These are phyloP conservation scores for Nibea albiflora DNA, from an alignment of 2,113 vertebrate genomes.

Conservation along the genomic window DNA sequence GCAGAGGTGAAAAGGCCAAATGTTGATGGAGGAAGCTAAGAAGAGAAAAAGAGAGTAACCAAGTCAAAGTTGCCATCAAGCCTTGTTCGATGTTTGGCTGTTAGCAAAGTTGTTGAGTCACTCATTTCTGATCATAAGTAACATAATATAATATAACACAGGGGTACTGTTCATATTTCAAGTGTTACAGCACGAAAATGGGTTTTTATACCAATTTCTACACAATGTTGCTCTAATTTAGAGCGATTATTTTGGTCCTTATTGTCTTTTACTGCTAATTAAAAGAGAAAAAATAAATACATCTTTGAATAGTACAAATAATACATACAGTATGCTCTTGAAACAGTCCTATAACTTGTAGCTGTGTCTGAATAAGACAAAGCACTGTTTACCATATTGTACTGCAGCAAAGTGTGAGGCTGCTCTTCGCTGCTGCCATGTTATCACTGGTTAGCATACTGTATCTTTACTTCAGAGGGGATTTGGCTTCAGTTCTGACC, in stretches of 20 bases:
- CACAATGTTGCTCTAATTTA: not conserved
- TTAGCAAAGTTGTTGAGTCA: no score
- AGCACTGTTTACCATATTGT: not conserved
- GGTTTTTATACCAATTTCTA: no score
- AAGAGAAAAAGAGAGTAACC: no score
- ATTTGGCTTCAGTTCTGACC: constrained; percentile 47
- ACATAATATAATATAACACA: no score
- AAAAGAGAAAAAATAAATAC: not conserved
- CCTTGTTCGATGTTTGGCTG: no score
- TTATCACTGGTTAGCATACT: constrained; percentile 38
- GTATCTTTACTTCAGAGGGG: constrained; percentile 35
- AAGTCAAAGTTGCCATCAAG: no score
- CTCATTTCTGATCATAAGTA: no score
- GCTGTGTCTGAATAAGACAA: not conserved
- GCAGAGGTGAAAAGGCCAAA: no score
- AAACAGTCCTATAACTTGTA: not conserved
- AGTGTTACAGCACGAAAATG: no score
- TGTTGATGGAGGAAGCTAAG: no score
- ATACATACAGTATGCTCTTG: not conserved
- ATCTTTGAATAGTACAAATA: not conserved
- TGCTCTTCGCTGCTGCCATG: constrained; percentile 4
- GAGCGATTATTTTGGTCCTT: not conserved
- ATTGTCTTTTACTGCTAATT: not conserved
- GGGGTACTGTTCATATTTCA: no score
- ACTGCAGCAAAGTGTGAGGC: constrained; percentile 1